These are phyloP conservation scores for Heliconius hermathena DNA, from an alignment of 1,140 invertebrate species.

Conservation along the genomic window DNA sequence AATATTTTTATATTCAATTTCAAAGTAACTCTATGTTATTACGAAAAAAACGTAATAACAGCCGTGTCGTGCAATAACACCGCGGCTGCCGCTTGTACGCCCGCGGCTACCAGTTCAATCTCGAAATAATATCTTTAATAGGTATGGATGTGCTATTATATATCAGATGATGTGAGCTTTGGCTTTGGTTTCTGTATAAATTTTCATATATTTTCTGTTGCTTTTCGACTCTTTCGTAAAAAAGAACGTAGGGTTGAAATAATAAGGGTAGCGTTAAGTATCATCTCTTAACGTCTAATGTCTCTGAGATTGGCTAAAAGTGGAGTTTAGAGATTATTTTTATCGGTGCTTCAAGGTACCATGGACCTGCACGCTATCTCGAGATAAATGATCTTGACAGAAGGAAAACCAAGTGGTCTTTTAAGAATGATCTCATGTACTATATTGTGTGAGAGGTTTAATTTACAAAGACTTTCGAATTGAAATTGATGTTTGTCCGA, in stretches of 20 bases:
- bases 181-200: background rate
- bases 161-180: background rate
- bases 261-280: no score
- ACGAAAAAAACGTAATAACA: background rate
- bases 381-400: no score
- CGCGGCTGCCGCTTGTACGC: background rate
- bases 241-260: no score
- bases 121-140: background rate
- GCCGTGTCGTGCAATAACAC: background rate
- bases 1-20: background rate
- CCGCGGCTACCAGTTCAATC: background rate
- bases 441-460: background rate
- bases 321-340: no score
- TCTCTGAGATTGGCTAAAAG: no score
- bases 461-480: slow-evolving; percentile 20
- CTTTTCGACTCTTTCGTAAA: background rate
- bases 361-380: no score
- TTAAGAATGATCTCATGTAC: background rate
- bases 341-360: no score
- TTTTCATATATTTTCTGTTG: background rate
- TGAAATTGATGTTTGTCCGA: slow-evolving; percentile 29
- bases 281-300: no score
- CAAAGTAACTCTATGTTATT: background rate
- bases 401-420: no score
- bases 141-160: background rate